Base-by-base conservation (phyloP, 2,797 vertebrate species). In the Sparidentex hasta region DNA sequence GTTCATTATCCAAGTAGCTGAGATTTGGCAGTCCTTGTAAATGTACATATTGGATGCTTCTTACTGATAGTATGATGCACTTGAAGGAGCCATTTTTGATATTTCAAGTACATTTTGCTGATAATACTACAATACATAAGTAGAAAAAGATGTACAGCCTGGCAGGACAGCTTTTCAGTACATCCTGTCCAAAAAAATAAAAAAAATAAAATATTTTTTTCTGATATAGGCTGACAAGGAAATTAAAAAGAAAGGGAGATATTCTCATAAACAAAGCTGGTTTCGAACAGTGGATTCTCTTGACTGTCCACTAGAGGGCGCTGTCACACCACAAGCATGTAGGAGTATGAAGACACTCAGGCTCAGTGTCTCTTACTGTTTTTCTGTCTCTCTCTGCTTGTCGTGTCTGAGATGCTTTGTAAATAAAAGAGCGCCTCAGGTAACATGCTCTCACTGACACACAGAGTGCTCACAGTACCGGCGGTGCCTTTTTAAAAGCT, bases 231-330 rank as follows among this genome's bases (percentile, higher is more conserved):
- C 38, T 38, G 8, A 38, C 9, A 11, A 38, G 38, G 38, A 38
- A 38, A 38, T 11, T 38, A 3, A 5, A 0, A 21, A 50, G n/a
- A 21, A n/a, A 2, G 11, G 3, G 5, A 2, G 5, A 2, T 11
- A 21, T 16, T 65, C 8, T 52, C 27, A 50, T 47, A 11, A 33
- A 20, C 7, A 8, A 46, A n/a, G 16, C 23, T 52, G 50, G 11
- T 44, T 54, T 3, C 14, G 58, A 27, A 29, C n/a, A 27, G 25
- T 51, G 18, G n/a, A 3, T 17, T 81, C 3, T 50, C 9, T 0
- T 20, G 29, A 2, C 20, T 29, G 48, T 59, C 91, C 92, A 85
- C 83, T 62, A 72, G 90, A 83, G 79, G 75, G 56, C 67, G 21
- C 33, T 68, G 46, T 61, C 18, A 23, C 0, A 13, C 72, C 33